Evolutionary conservation across 2,797 vertebrate species (phyloP).

Genomic region (Dendrocincla fuliginosa): DNA sequence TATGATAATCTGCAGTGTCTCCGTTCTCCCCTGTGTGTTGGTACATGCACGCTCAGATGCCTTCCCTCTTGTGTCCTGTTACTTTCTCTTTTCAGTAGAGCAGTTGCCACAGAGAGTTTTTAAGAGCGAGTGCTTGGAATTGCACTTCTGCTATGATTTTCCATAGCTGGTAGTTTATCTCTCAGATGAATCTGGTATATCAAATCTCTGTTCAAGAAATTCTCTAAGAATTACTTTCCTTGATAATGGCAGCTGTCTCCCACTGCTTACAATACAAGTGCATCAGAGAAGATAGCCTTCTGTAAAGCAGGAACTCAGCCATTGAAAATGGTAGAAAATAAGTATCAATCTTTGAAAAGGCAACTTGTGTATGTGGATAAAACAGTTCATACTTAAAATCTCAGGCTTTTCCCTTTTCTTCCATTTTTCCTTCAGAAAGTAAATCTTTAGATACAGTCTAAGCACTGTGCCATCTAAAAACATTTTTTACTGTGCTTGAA

Average conservation of each 20-base stretch:
- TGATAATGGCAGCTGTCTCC: not conserved
- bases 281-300: not conserved
- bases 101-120: not conserved
- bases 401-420: not conserved
- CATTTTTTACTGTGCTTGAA: not conserved
- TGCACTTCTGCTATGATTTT: slow-evolving; percentile 9
- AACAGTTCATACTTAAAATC: not conserved
- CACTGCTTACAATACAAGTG: not conserved
- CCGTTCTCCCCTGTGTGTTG: not conserved
- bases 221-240: not conserved
- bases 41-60: rapidly evolving
- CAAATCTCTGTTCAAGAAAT: not conserved
- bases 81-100: not conserved
- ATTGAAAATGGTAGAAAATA: not conserved
- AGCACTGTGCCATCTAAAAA: not conserved
- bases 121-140: not conserved
- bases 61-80: not conserved
- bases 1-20: not conserved
- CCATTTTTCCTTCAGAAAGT: not conserved
- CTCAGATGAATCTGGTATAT: not conserved
- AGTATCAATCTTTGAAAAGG: not conserved
- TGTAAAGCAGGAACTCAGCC: not conserved
- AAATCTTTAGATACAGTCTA: not conserved
- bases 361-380: not conserved
- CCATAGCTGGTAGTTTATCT: not conserved